phyloP scores from a whole-genome alignment of 2,888 invertebrate species.

The Zeuzera pyrina region DNA sequence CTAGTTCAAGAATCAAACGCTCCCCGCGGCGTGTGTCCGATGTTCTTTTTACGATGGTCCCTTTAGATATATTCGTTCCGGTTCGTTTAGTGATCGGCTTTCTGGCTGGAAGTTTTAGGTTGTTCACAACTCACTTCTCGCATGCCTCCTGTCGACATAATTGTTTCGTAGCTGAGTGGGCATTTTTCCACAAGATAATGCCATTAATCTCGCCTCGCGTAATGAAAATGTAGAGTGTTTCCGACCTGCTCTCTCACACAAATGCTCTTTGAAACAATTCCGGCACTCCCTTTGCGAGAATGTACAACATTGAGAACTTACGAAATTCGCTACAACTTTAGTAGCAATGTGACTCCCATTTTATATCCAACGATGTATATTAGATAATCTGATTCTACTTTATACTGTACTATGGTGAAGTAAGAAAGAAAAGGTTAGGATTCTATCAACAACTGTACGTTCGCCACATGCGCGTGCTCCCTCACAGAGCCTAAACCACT shows the following conservation, averaged over 20 bases:
- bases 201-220: constrained; percentile 49
- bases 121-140: constrained; percentile 15
- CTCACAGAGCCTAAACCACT: too few relatives aligned
- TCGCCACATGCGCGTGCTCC: too few relatives aligned
- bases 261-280: constrained; percentile 18
- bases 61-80: constrained; percentile 37
- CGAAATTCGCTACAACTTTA: constrained; percentile 26
- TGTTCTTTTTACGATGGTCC: constrained; percentile 35
- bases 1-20: constrained; percentile 63
- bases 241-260: constrained; percentile 11
- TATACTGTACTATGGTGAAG: too few relatives aligned
- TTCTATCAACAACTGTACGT: too few relatives aligned
- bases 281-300: constrained; percentile 24
- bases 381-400: too few relatives aligned
- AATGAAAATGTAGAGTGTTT: constrained; percentile 50
- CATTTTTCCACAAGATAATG: constrained; percentile 58
- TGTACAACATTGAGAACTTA: constrained; percentile 7
- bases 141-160: constrained; percentile 34
- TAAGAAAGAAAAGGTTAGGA: constrained; percentile 41
- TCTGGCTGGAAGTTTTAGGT: constrained; percentile 15
- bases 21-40: constrained; percentile 36
- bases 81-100: constrained; percentile 32
- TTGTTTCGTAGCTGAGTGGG: constrained; percentile 45
- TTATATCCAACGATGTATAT: too few relatives aligned
- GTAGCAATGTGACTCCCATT: neutral